Percentiles rank a stretch among this genome's conserved stretches.
phyloP scores from a whole-genome alignment of 2,797 vertebrate genomes.

The Enteromius unitaeniatus region DNA sequence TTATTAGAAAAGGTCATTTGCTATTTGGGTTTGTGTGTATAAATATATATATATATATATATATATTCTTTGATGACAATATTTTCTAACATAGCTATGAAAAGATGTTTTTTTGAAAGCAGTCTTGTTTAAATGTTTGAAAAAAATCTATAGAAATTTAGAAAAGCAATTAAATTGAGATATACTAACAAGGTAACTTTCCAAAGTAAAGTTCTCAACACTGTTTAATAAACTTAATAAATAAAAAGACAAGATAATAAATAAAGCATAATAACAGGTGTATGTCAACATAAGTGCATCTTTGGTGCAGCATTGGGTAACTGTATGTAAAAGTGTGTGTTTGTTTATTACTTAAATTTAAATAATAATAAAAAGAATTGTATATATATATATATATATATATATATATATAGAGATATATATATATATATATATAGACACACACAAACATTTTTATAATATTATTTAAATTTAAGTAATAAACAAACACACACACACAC shows the following conservation, averaged over 20 bases:
- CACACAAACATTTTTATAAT: too few relatives aligned
- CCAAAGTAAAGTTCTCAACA: not conserved
- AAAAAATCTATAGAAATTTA: not conserved
- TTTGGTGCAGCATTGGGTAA: not conserved
- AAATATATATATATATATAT: too few relatives aligned
- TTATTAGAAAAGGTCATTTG: too few relatives aligned
- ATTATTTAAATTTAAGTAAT: too few relatives aligned
- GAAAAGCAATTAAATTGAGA: not conserved
- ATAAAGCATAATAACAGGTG: not conserved
- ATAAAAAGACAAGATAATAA: not conserved
- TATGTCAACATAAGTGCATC: not conserved
- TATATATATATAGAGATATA: too few relatives aligned
- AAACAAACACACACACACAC: too few relatives aligned
- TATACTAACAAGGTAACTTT: not conserved
- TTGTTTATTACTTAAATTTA: too few relatives aligned
- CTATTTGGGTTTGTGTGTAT: not conserved
- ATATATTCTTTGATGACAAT: not conserved
- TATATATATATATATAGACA: too few relatives aligned
- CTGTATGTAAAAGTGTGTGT: not conserved
- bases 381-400: too few relatives aligned
- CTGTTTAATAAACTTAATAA: not conserved
- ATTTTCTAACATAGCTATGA: not conserved
- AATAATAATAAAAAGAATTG: too few relatives aligned
- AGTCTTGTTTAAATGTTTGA: not conserved
- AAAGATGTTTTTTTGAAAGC: not conserved